Evolutionary conservation across 1,140 invertebrate species (phyloP).

Genomic region (Ips typographus): DNA sequence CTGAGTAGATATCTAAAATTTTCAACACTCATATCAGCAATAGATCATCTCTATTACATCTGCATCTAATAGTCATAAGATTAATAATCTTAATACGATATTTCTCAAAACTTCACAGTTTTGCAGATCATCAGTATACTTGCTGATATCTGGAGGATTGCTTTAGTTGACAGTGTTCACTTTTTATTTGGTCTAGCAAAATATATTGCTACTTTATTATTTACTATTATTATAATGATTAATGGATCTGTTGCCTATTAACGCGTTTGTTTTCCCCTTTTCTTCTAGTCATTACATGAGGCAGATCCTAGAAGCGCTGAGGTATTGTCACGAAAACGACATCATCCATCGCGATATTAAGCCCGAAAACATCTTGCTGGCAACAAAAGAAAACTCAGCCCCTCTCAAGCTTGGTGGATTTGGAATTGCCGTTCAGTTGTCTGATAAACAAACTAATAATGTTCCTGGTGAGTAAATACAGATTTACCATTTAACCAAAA

Average conservation of each 20-base stretch:
- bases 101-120: no score
- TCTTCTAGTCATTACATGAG: conserved; percentile 93
- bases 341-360: conserved; percentile 96
- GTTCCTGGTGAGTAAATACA: conserved; percentile 55
- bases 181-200: not conserved
- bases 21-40: no score
- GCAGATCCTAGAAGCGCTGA: conserved; percentile 91
- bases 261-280: not conserved
- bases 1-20: no score
- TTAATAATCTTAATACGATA: no score
- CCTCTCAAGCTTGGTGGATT: conserved; percentile 98
- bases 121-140: no score
- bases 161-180: not conserved
- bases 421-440: conserved; percentile 91
- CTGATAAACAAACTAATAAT: conserved; percentile 71
- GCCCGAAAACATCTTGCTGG: conserved; percentile 91
- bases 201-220: not conserved
- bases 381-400: conserved; percentile 95
- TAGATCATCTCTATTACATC: no score
- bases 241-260: not conserved
- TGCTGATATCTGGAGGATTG: no score
- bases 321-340: conserved; percentile 97
- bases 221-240: not conserved
- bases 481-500: not conserved
- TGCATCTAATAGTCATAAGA: no score